phyloP scores from a whole-genome alignment of 2,797 vertebrate genomes.

The Xenops minutus region DNA sequence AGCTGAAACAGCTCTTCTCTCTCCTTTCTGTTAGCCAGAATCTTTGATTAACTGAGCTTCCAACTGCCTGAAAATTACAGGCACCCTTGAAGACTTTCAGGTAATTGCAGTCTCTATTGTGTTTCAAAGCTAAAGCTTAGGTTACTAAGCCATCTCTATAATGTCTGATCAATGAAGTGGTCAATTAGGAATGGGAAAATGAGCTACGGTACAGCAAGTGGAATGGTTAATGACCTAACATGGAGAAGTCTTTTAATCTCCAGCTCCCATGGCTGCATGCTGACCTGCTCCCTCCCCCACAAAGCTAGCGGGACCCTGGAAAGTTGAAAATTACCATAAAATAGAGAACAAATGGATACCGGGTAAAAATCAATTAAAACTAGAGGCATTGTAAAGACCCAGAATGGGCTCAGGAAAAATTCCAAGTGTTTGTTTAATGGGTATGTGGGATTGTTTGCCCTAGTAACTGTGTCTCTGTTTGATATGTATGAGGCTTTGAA shows the following conservation, averaged over 20 bases:
- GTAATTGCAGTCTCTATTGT: slow-evolving; percentile 14
- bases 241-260: slow-evolving; percentile 12
- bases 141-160: slow-evolving; percentile 17
- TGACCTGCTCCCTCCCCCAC: neutral
- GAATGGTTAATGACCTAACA: slow-evolving; percentile 43
- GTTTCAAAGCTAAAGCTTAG: slow-evolving; percentile 42
- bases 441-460: slow-evolving; percentile 49
- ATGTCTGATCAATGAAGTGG: slow-evolving; percentile 58
- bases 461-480: slow-evolving; percentile 63
- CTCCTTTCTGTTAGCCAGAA: slow-evolving; percentile 10
- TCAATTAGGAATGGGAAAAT: slow-evolving; percentile 58
- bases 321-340: slow-evolving; percentile 23
- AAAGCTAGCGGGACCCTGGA: neutral
- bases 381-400: neutral
- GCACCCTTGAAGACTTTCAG: slow-evolving; percentile 43
- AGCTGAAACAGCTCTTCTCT: slow-evolving; percentile 4
- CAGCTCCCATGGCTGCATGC: neutral
- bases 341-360: neutral
- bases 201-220: neutral
- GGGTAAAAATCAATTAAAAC: slow-evolving; percentile 20
- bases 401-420: slow-evolving; percentile 9
- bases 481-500: slow-evolving; percentile 71
- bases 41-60: slow-evolving; percentile 37
- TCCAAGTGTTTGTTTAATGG: slow-evolving; percentile 47
- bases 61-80: slow-evolving; percentile 15